Evolutionary conservation across 2,888 invertebrate species (phyloP).

Genomic region (Pemphredon lugubris): DNA sequence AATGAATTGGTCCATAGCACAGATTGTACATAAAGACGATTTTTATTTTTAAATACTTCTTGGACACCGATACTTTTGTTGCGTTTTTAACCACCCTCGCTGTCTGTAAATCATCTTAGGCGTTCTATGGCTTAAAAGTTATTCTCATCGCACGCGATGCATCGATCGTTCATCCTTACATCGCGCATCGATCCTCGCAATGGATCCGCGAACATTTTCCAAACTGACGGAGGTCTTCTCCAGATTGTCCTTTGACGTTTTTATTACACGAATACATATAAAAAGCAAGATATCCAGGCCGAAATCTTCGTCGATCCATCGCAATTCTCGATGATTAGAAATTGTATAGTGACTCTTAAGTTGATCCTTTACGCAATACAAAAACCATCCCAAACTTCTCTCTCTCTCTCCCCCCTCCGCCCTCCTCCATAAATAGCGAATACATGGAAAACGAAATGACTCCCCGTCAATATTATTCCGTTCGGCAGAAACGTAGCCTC

Average conservation of each 20-base stretch:
- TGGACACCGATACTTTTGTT: constrained; percentile 78
- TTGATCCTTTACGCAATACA: neutral
- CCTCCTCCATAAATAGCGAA: neutral
- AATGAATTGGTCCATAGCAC: constrained; percentile 54
- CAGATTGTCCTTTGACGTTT: neutral
- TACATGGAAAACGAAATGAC: neutral
- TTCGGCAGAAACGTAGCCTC: too few relatives aligned
- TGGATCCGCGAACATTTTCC: constrained; percentile 5
- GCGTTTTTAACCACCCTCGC: constrained; percentile 35
- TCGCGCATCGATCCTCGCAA: constrained; percentile 7
- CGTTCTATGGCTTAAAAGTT: constrained; percentile 7
- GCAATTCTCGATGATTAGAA: constrained; percentile 4
- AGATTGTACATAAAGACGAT: constrained; percentile 80
- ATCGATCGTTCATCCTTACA: constrained; percentile 1
- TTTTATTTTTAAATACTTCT: constrained; percentile 79
- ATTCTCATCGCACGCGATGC: constrained; percentile 1
- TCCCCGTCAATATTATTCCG: neutral
- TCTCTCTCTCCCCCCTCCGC: neutral
- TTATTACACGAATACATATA: constrained; percentile 15
- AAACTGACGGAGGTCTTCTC: constrained; percentile 4
- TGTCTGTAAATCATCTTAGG: constrained; percentile 4
- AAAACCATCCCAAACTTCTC: neutral
- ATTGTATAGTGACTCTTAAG: neutral
- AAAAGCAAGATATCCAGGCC: neutral
- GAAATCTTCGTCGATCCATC: constrained; percentile 17